Evolutionary conservation across 1,140 invertebrate species (phyloP).

Genomic region (Aleiodes sp.): DNA sequence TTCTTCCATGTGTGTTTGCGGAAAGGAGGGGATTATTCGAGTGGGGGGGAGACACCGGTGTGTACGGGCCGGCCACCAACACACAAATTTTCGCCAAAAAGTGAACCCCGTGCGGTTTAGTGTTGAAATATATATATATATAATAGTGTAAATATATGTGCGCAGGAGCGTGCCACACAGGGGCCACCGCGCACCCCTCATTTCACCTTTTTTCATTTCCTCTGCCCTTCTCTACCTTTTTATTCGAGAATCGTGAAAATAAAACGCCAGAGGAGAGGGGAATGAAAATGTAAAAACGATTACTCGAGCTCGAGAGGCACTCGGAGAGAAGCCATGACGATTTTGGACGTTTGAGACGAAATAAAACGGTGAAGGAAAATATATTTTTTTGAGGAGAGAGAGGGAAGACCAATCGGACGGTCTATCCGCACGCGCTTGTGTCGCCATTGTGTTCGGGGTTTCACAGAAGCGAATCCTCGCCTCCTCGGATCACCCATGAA

Average conservation of each 20-base stretch:
- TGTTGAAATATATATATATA: background rate
- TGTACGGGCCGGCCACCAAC: background rate
- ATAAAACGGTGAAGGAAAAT: background rate
- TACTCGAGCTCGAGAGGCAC: background rate
- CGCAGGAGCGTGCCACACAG: constrained; percentile 31
- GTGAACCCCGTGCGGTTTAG: constrained; percentile 1
- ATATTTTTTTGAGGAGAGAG: background rate
- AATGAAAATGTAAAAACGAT: background rate
- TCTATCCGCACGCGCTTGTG: constrained; percentile 16
- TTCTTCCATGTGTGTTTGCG: background rate
- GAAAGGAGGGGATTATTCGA: background rate
- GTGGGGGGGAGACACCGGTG: background rate
- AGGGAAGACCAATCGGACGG: constrained; percentile 1
- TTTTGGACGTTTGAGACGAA: too few species aligned
- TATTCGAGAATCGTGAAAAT: background rate
- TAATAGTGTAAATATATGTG: constrained; percentile 20
- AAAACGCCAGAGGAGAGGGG: background rate
- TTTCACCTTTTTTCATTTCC: constrained; percentile 31
- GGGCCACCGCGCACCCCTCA: constrained; percentile 22
- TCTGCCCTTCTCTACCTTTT: background rate
- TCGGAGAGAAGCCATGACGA: too few species aligned
- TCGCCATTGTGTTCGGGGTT: background rate
- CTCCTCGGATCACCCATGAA: background rate
- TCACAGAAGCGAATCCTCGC: background rate
- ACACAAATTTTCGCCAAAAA: constrained; percentile 8